Base-by-base conservation (phyloP, 2,113 vertebrate species). In the Neodon shergylaensis region DNA sequence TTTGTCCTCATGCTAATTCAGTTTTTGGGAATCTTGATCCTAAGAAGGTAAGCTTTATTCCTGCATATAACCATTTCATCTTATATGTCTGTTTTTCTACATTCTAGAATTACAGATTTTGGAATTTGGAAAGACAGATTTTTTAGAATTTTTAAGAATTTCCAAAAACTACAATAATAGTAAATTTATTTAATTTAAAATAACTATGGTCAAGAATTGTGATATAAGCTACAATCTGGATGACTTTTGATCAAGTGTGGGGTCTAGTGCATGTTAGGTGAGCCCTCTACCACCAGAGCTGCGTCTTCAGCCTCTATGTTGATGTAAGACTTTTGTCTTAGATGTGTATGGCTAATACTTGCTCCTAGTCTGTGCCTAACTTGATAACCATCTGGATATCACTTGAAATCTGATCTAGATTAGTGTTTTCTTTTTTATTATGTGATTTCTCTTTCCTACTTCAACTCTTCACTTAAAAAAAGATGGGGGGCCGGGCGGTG, bases 21-120 rank as follows among this genome's bases (percentile, higher is more conserved):
- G 96, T 97, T 97, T 98, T 98, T 98, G 98, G 97, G 94, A 98
- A 95, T 97, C 96, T 95, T 95, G 97, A 97, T 96, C 96, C 98
- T 91, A 96, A 88, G 63, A 98, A 98, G 98, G 98, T 99, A 94
- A 95, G 96, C 61, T n/a, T 72, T 94, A 58, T 92, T 91, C 22
- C 91, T 94, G 52, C 49, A 36, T 87, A 63, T 65, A 82, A 66
- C 94, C 54, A 90, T 74, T 82, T 72, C 63, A 17, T 82, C 11
- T 74, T 33, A 85, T 7, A 5, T 94, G 7, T 79, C 81, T 70
- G 10, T 36, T 94, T 88, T 90, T 6, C 28, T 82, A 7, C 82
- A 26, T 74, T 36, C 87, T 90, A 93, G 36, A 58, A 77, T 82
- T 85, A 11, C 24, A 86, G 61, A 47, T 83, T 87, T 94, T 90